phyloP scores from a whole-genome alignment of 1,140 invertebrate species.

The Bombus waltoni region DNA sequence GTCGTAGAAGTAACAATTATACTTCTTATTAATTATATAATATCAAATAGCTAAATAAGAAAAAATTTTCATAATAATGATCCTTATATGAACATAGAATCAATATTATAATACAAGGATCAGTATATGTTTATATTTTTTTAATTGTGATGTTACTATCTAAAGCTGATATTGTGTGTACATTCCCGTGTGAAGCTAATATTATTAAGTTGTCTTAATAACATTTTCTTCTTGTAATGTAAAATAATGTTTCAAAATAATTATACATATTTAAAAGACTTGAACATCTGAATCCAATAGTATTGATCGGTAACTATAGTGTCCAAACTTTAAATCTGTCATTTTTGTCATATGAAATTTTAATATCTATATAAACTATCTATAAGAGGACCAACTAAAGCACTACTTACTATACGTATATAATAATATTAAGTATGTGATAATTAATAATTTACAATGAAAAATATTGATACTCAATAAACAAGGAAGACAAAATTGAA shows the following conservation, averaged over 20 bases:
- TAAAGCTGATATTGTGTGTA: constrained; percentile 31
- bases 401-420: not conserved
- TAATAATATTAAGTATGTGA: constrained; percentile 29
- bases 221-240: not conserved
- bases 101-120: constrained; percentile 7
- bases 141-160: constrained; percentile 43
- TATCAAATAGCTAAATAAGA: not conserved
- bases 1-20: constrained; percentile 15
- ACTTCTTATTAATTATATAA: not conserved
- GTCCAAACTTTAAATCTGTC: not conserved
- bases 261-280: constrained; percentile 12
- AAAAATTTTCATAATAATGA: constrained; percentile 14
- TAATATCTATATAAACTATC: constrained; percentile 17
- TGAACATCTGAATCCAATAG: constrained; percentile 34
- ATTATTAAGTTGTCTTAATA: constrained; percentile 37
- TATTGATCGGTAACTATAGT: constrained; percentile 21
- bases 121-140: constrained; percentile 41
- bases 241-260: constrained; percentile 26
- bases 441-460: not conserved
- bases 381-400: constrained; percentile 56
- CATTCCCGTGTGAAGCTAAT: constrained; percentile 28
- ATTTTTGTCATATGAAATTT: constrained; percentile 31
- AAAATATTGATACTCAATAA: not conserved
- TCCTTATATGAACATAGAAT: not conserved
- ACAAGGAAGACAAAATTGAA: not conserved